Conservation (phyloP, 2,888 invertebrate species). For the Erpobdella octoculata region DNA sequence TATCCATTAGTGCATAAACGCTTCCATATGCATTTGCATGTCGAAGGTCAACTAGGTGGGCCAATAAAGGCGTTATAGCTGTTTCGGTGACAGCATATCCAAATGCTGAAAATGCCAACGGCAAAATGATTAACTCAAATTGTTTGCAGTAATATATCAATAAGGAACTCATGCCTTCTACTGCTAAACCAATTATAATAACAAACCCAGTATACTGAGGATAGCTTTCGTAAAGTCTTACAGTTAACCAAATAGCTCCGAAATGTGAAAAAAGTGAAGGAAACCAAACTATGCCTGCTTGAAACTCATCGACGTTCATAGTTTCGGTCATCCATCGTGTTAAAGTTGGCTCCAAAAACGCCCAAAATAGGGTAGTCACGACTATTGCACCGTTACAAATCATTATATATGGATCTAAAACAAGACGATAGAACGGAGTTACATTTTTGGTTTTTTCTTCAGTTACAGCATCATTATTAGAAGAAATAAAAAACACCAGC, state of each 20-base stretch:
- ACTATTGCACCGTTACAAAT: not conserved
- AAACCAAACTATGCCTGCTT: not conserved
- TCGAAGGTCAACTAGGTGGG: not conserved
- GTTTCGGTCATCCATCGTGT: not conserved
- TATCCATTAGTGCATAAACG: not conserved
- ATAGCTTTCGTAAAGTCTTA: not conserved
- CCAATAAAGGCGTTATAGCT: not conserved
- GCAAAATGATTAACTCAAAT: not conserved
- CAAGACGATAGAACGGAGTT: not conserved
- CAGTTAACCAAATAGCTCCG: not conserved
- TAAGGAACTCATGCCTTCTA: not conserved
- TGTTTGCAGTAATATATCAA: not conserved
- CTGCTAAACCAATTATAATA: not conserved
- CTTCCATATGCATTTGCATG: not conserved
- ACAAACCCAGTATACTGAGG: not conserved
- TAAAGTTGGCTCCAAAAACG: not conserved
- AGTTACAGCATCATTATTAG: not conserved
- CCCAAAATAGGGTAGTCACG: not conserved
- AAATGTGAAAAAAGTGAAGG: not conserved
- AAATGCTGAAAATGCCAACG: not conserved
- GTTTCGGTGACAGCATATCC: not conserved
- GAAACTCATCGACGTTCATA: not conserved
- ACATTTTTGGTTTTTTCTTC: not conserved
- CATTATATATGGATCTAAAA: not conserved
- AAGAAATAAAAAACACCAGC: not conserved